Evolutionary conservation across 1,140 invertebrate genomes (phyloP).

Genomic region (Geopemphigus sp.): DNA sequence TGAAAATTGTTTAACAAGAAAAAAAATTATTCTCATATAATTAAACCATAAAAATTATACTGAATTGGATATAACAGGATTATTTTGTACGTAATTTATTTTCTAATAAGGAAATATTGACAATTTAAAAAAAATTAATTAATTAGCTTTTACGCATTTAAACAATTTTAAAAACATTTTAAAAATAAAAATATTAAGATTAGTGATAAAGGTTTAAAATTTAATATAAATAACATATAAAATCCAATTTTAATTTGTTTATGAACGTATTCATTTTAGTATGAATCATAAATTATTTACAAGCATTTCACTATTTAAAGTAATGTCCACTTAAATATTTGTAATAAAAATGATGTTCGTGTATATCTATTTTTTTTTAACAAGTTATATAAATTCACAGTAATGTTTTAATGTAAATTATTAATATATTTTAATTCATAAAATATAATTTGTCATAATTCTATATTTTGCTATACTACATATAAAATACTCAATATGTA

Average conservation of each 20-base stretch:
- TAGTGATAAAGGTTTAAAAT: neutral
- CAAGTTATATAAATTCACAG: neutral
- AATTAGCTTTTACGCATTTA: neutral
- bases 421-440: conserved; percentile 3
- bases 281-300: neutral
- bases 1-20: too few species aligned
- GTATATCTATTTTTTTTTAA: neutral
- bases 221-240: too few species aligned
- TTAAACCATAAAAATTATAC: neutral
- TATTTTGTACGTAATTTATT: neutral
- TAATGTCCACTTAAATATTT: neutral
- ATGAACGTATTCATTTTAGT: neutral
- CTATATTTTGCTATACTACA: neutral
- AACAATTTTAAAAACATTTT: neutral
- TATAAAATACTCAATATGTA: neutral
- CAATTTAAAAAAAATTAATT: too few species aligned
- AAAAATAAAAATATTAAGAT: neutral
- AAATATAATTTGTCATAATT: neutral
- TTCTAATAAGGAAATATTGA: neutral
- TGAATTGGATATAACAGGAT: neutral
- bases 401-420: neutral
- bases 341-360: neutral
- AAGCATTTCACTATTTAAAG: neutral
- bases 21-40: too few species aligned
- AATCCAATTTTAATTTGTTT: neutral